Evolutionary conservation across 2,888 invertebrate genomes (phyloP).

Genomic region (Anthoptus insignis): DNA sequence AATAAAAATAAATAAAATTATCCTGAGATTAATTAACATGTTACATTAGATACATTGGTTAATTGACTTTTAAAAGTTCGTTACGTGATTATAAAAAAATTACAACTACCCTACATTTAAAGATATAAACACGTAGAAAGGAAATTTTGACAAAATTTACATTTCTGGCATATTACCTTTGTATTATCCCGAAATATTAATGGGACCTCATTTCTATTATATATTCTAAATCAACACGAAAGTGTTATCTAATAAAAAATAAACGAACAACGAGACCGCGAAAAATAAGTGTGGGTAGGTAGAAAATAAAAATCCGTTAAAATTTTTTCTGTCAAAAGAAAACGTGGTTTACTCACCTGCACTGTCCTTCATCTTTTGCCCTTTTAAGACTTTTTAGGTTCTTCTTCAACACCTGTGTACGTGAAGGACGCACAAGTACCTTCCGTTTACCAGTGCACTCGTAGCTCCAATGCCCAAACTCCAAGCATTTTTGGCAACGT

Average conservation of each 20-base stretch:
- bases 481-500: slow-evolving; percentile 97
- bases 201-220: too few relatives aligned
- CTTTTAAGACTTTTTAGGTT: too few relatives aligned
- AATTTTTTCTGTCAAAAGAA: slow-evolving; percentile 27
- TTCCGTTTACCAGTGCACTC: slow-evolving; percentile 97
- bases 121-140: neutral
- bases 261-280: too few relatives aligned
- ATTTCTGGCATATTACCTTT: too few relatives aligned
- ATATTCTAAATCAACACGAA: too few relatives aligned
- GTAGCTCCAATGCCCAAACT: slow-evolving; percentile 98
- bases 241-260: too few relatives aligned
- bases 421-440: slow-evolving; percentile 93
- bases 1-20: too few relatives aligned
- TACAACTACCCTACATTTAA: neutral
- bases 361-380: slow-evolving; percentile 67
- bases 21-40: too few relatives aligned
- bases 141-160: too few relatives aligned
- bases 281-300: slow-evolving; percentile 9
- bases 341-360: slow-evolving; percentile 63
- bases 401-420: slow-evolving; percentile 93
- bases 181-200: too few relatives aligned
- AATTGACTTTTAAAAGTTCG: neutral
- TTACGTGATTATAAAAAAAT: neutral
- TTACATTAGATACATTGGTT: too few relatives aligned
- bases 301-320: slow-evolving; percentile 15